Base-by-base conservation (phyloP, 2,888 invertebrate species). In the Standfussiana lucernea region DNA sequence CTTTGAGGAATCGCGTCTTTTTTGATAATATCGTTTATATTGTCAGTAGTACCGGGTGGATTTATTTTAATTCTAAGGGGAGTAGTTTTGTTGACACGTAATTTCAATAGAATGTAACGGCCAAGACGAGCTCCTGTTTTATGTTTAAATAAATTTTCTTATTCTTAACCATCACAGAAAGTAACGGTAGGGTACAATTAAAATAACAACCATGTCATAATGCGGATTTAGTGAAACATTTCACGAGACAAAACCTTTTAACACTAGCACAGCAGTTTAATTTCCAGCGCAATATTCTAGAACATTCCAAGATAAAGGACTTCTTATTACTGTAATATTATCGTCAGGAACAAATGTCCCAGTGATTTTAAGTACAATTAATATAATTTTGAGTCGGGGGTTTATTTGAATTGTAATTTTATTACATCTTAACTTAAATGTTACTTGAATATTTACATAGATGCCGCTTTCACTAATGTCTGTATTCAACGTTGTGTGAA, bases 351-450 rank as follows among this genome's bases (percentile, higher is more conserved):
- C 71, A 76, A 82, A 82, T 71, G 69, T 83, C 71, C 21, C 75
- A 81, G 77, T 83, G 82, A 88, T 86, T 85, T 79, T 75, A 84
- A 81, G 80, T 82, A 82, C 78, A 82, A 84, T 82, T 85, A 85
- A 82, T 84, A 45, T 84, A 83, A 87, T 86, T 84, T 85, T 64
- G 72, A 67, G 75, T 71, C 6, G 40, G 70, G 59, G 47, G 62
- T 84, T 72, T 78, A 81, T 77, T 86, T 84, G 24, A 73, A 75
- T 72, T 70, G 72, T 86, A 75, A 75, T 70, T 62, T 83, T 84
- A 78, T 75, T 65, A 79, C 75, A 47, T 80, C 72, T 83, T 72
- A 72, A 75, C 61, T 53, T 69, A 76, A 79, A 83, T 78, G 79
- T 83, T 71, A 45, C 50, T 75, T n/a, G 80, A 85, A 86, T 88